Evolutionary conservation across 37 sponge, comb jelly and placozoan species (phyloP), one percentile per base, ranked within the genome.

Genomic region (Chondrosia reniformis): DNA sequence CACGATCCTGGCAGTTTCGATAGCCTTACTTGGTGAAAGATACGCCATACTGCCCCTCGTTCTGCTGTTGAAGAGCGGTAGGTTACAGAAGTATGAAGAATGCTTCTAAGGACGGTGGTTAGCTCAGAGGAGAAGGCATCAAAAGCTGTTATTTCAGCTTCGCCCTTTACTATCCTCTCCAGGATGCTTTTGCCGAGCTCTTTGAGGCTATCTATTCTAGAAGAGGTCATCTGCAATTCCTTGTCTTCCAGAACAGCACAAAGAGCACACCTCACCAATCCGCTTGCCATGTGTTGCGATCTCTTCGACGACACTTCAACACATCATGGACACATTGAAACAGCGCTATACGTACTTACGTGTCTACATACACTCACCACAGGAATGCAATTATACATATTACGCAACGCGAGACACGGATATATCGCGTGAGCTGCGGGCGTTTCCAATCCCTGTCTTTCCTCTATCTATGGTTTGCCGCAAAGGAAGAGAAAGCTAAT

Each of bases 111-210:
- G 58, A 56, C 58, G 58, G 58, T 6, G 6, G 58, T 56, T 6
- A 56, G 58, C 58, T 56, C 58, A 3, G 6, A 4, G 7, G 58
- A 56, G 58, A 56, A 56, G 58, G 3, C 58, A 56, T 6, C 7
- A 28, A 56, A 56, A 56, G 58, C 6, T 56, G 9, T 6, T 28
- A 2, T 56, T 56, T 56, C 58, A 56, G 58, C 58, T 56, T 56
- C 58, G 7, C 58, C 7, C 27, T 6, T 6, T 56, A 56, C 7
- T 56, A 56, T 6, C 58, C 58, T 56, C 6, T 56, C 58, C 58
- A 56, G 58, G 58, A 56, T 6, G 58, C 58, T 56, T 56, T 56
- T 56, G 3, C 58, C 3, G 58, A 56, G 58, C 58, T 56, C 58
- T 56, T 56, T 56, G 27, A 56, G 3, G 6, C 7, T 56, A 56